Percentiles rank a stretch among this genome's conserved stretches.
Evolutionary conservation across 2,113 vertebrate genomes (phyloP).

Genomic region (Cairina moschata): DNA sequence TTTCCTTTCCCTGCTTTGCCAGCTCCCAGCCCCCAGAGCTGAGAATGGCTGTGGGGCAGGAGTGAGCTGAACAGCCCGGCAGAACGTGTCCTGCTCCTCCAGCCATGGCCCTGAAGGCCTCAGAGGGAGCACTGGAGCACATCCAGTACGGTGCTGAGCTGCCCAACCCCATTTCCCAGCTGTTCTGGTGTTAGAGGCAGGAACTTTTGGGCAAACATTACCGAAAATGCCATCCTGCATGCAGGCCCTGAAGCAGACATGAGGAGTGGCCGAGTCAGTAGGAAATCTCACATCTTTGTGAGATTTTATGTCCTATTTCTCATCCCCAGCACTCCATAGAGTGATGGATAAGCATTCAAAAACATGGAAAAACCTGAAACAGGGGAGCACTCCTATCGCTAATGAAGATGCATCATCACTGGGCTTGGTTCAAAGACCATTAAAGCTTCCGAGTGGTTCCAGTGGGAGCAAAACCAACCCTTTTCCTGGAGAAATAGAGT

Average conservation of each 20-base stretch:
- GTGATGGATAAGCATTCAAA: slow-evolving; percentile 40
- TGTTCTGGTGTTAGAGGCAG: neutral
- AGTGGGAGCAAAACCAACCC: neutral
- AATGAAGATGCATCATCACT: slow-evolving; percentile 46
- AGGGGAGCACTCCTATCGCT: slow-evolving; percentile 8
- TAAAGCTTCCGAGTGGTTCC: neutral
- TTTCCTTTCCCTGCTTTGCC: neutral
- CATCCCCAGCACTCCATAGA: neutral
- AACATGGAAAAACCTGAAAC: slow-evolving; percentile 1
- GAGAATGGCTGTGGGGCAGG: neutral
- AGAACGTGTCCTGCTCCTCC: neutral
- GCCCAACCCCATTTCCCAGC: neutral
- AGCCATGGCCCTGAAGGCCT: neutral
- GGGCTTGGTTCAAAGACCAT: slow-evolving; percentile 31
- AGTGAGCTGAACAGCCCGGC: neutral
- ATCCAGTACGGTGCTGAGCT: neutral
- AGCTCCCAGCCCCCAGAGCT: neutral
- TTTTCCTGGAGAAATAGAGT: slow-evolving; percentile 10
- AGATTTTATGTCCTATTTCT: neutral
- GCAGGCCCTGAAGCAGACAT: neutral
- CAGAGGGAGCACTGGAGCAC: neutral
- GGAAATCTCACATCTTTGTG: neutral
- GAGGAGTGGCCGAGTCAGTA: rapidly evolving
- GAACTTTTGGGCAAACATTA: neutral
- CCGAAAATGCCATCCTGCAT: neutral